Percentiles rank a stretch among this genome's conserved stretches.
Evolutionary conservation across 2,888 invertebrate species (phyloP).

Genomic region (Eupithecia vulgata): DNA sequence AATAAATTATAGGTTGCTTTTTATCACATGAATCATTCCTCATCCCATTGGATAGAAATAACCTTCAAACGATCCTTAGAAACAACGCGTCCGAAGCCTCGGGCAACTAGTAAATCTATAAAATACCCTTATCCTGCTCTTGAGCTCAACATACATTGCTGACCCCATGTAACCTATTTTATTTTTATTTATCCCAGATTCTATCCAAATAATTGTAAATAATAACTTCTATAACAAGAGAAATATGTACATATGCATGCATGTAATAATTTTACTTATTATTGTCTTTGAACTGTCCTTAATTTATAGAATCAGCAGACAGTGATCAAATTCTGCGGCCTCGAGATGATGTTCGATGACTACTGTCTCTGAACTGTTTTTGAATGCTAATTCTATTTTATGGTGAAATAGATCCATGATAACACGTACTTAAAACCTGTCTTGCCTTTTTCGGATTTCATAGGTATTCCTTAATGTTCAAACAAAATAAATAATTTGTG

Average conservation of each 20-base stretch:
- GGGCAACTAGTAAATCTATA: too few relatives aligned
- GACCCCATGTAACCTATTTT: not conserved
- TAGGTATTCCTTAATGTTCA: not conserved
- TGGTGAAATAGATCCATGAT: not conserved
- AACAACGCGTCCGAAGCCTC: too few relatives aligned
- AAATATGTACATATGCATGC: not conserved
- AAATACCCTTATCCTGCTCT: too few relatives aligned
- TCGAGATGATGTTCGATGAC: not conserved
- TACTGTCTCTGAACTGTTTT: not conserved
- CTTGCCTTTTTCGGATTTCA: not conserved
- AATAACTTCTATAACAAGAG: not conserved
- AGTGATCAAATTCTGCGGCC: not conserved
- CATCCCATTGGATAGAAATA: too few relatives aligned
- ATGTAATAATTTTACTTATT: not conserved
- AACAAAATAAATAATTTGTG: too few relatives aligned
- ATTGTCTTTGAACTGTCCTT: not conserved
- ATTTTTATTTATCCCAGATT: not conserved
- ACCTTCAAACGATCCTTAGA: too few relatives aligned
- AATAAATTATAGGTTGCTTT: too few relatives aligned
- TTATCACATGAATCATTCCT: too few relatives aligned
- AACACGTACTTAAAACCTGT: not conserved
- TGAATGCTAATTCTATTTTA: not conserved
- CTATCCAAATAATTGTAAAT: not conserved
- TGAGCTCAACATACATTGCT: not conserved
- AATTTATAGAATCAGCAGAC: not conserved